phyloP scores from a whole-genome alignment of 92 coral and sea anemone species.

The Bergia sp. region DNA sequence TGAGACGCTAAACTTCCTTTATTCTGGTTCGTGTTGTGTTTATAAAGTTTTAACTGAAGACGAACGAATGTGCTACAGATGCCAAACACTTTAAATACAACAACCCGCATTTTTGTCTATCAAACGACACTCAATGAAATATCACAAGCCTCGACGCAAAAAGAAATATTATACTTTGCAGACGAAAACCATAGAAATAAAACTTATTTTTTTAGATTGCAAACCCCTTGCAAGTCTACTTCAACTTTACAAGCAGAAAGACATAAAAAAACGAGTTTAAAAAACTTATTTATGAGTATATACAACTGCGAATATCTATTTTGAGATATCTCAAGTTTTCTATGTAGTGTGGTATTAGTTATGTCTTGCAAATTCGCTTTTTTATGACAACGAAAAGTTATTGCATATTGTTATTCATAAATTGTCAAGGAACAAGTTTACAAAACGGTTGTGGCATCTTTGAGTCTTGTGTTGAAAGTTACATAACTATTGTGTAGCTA shows the following conservation, averaged over 20 bases:
- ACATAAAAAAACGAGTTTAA: background rate
- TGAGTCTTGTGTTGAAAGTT: slow-evolving; percentile 27
- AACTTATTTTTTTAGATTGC: background rate
- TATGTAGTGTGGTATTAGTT: background rate
- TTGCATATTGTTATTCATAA: slow-evolving; percentile 44
- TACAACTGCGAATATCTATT: background rate
- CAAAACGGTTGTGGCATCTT: slow-evolving; percentile 47
- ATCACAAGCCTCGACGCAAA: background rate
- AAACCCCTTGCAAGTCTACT: background rate
- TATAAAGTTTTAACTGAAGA: slow-evolving; percentile 19
- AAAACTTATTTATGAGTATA: background rate
- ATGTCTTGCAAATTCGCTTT: background rate
- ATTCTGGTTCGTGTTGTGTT: slow-evolving; percentile 24
- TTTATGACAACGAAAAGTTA: slow-evolving; percentile 15
- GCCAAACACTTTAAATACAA: background rate
- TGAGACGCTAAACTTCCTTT: background rate
- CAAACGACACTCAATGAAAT: slow-evolving; percentile 29
- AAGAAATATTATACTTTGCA: background rate
- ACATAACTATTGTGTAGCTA: slow-evolving; percentile 34
- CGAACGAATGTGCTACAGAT: slow-evolving; percentile 8
- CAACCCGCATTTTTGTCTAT: slow-evolving; percentile 18
- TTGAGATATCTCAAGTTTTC: background rate
- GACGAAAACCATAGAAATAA: background rate
- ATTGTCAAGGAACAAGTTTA: slow-evolving; percentile 37
- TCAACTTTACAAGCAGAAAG: background rate